Evolutionary conservation across 1,140 invertebrate species (phyloP).

Genomic region (Helicoverpa zea): DNA sequence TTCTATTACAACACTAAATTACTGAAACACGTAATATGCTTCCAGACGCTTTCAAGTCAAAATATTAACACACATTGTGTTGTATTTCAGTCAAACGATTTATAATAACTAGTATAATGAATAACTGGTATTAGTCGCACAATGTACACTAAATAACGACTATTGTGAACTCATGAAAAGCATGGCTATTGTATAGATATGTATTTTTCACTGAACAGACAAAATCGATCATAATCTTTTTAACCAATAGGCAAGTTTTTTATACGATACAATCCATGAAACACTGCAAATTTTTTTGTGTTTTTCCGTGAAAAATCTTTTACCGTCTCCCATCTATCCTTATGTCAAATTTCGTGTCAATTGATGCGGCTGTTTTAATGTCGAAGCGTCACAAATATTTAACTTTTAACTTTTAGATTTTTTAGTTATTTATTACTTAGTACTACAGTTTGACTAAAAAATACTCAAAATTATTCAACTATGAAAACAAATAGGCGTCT

Average conservation of each 20-base stretch:
- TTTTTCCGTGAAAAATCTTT: no score
- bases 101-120: not conserved
- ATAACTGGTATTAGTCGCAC: conserved; percentile 2
- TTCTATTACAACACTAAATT: conserved; percentile 9
- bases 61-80: not conserved
- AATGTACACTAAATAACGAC: not conserved
- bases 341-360: not conserved
- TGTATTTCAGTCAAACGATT: conserved; percentile 9
- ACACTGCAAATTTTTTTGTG: no score
- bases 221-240: not conserved
- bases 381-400: no score
- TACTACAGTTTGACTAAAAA: no score
- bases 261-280: no score
- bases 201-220: not conserved
- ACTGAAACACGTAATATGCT: conserved; percentile 7
- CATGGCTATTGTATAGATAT: not conserved
- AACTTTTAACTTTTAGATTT: no score
- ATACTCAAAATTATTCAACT: no score
- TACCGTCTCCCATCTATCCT: not conserved
- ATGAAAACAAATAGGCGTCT: no score
- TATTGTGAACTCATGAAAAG: conserved; percentile 14
- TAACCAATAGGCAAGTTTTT: no score
- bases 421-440: no score
- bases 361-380: not conserved
- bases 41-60: conserved; percentile 5